Conservation (phyloP, 2,113 vertebrate genomes). For the Myiozetetes cayanensis region DNA sequence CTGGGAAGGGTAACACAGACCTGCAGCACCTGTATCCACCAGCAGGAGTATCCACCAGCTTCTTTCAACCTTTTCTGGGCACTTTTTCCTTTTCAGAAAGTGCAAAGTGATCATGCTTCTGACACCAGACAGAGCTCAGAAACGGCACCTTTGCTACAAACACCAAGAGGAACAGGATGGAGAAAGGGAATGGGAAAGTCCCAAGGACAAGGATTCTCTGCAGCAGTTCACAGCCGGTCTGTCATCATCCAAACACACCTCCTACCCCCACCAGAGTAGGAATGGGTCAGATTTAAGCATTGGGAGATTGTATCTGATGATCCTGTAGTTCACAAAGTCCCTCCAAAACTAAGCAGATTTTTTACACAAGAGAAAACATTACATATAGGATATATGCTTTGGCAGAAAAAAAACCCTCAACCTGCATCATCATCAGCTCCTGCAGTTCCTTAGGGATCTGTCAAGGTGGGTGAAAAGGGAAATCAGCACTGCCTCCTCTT, state of each 20-base stretch:
- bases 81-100: not conserved
- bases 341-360: not conserved
- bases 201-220: not conserved
- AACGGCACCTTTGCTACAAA: not conserved
- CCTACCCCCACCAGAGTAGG: not conserved
- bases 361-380: not conserved
- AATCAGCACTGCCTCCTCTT: not conserved
- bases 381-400: not conserved
- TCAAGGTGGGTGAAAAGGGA: not conserved
- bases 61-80: not conserved
- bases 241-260: not conserved
- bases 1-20: not conserved
- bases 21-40: not conserved
- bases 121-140: not conserved
- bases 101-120: not conserved
- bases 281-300: not conserved
- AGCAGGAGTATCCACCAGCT: not conserved
- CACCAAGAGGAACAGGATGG: not conserved
- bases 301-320: not conserved
- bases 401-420: not conserved
- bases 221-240: not conserved
- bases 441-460: not conserved
- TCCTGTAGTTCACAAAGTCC: not conserved
- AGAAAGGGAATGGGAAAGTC: not conserved
- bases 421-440: not conserved